Base-by-base conservation (phyloP, 2,113 vertebrate genomes). In the Ramphastos sulfuratus region DNA sequence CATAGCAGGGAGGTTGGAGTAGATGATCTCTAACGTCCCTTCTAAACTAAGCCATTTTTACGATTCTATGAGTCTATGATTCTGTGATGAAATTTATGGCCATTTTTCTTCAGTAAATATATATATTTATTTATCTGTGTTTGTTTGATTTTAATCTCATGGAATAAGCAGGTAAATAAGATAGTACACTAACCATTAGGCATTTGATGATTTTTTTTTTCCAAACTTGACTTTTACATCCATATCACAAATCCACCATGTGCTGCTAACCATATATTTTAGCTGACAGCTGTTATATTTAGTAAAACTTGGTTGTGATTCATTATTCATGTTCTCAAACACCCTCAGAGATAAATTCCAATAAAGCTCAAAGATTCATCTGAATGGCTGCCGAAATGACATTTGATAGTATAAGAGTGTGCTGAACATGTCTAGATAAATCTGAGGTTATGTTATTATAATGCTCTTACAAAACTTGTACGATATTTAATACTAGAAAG, bases 271-370 rank as follows among this genome's bases (percentile, higher is more conserved):
- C 10, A n/a, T 56, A 55, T 21, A 83, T 94, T 92, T 87, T 76
- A 63, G 18, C 39, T 76, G 75, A 69, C 65, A 85, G 72, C 25
- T 91, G 33, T 58, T 94, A 52, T 48, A 85, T 82, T 94, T 89
- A 83, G 65, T 76, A 92, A 95, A 96, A 87, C 18, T 72, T 91
- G n/a, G 31, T 89, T 85, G 35, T 77, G 71, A 85, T 87, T 93
- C 46, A 67, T 93, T 83, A 84, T 91, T 79, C 61, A 74, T 76
- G 28, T 84, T 88, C 70, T 85, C 82, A 84, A 93, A 82, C 35
- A 85, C 12, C 65, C n/a, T 91, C 15, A 74, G 30, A 85, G 54
- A 70, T 64, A 94, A 96, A 95, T 84, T 91, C 42, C 74, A 94
- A 42, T 39, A 54, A 93, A 92, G 28, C 25, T 83, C 76, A 89